Base-by-base conservation (phyloP, 2,113 vertebrate species). In the Procavia capensis region DNA sequence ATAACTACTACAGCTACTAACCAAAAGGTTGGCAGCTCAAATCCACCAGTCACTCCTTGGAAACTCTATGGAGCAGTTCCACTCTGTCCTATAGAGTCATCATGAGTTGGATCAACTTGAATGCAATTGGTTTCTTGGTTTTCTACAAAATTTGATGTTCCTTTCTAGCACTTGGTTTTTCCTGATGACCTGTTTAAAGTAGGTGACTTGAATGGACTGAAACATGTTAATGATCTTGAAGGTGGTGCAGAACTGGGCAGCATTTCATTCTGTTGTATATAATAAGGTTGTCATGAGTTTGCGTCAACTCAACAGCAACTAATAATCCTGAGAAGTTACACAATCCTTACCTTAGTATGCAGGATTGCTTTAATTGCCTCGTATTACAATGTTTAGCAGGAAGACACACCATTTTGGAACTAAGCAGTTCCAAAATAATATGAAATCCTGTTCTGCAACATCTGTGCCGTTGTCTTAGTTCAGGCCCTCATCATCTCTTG, bases 401-500 rank as follows among this genome's bases (percentile, higher is more conserved):
- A 24, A 64, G 41, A 78, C 41, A 34, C 16, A 41, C 31, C n/a
- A 19, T 41, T 41, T 59, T 83, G 63, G 22, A 70, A 86, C 75
- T 25, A 43, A 36, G 29, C 74, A 36, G 59, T 39, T n/a, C n/a
- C n/a, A n/a, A 34, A 64, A 31, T 31, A 7, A 17, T 24, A 11
- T 6, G 66, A 61, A 59, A 3, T 1, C 1, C 45, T 82, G 11
- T 50, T 78, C 22, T 82, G 43, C 25, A 80, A n/a, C 34, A 5
- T 36, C 36, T 27, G 8, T 1, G 3, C 16, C 20, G 0, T 19
- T 0, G 59, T 24, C 8, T 1, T 54, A 19, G 27, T 72, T 75
- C 36, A 27, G 36, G n/a, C 16, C 24, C 13, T 31, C 0, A 0
- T 19, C 0, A 0, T 31, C 36, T 64, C 43, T 45, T 72, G n/a